Evolutionary conservation across 2,888 invertebrate species (phyloP).

Genomic region (Dolomedes plantarius): DNA sequence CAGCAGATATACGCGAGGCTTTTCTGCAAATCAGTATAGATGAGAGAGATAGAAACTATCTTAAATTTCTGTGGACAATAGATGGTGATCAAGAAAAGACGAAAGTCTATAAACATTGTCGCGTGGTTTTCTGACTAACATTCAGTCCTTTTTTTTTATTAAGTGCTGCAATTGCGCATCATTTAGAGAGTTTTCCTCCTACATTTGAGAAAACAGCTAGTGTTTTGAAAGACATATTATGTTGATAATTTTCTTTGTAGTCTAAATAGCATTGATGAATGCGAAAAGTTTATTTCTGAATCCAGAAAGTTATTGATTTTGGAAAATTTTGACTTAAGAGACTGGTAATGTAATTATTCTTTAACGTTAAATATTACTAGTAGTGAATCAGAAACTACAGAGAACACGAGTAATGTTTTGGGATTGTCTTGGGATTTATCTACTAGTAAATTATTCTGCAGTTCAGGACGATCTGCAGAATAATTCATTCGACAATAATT

Average conservation of each 20-base stretch:
- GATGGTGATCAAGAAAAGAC: background rate
- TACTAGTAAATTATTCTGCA: background rate
- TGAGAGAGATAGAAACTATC: constrained; percentile 12
- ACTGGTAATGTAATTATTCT: background rate
- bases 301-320: background rate
- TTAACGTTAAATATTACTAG: background rate
- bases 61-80: constrained; percentile 21
- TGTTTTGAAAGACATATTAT: background rate
- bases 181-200: too few species aligned
- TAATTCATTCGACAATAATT: too few species aligned
- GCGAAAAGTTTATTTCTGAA: background rate
- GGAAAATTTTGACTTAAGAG: background rate
- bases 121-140: too few species aligned
- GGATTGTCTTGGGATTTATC: background rate
- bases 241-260: background rate
- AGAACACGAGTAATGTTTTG: background rate
- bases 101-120: too few species aligned
- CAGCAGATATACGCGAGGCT: constrained; percentile 38
- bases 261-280: background rate
- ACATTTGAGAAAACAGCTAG: too few species aligned
- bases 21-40: constrained; percentile 23
- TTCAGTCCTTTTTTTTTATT: too few species aligned
- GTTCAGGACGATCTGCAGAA: background rate
- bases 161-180: too few species aligned
- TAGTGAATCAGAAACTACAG: too few species aligned